Conservation (phyloP, 2,888 invertebrate species). For the Conomelus anceps region DNA sequence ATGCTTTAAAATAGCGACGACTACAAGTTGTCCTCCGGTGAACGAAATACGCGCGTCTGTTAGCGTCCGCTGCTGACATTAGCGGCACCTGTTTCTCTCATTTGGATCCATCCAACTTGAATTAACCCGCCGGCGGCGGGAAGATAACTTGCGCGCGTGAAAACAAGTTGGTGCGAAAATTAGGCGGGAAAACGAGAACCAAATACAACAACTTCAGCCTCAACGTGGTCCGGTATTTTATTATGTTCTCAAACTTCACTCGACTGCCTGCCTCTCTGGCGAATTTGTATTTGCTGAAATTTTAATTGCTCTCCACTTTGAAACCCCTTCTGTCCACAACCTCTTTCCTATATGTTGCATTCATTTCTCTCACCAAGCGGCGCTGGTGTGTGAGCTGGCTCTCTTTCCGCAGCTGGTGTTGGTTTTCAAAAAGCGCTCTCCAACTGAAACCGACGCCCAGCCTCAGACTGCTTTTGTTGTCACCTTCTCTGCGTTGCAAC, state of each 20-base stretch:
- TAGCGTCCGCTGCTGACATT: not conserved
- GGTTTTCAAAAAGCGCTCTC: not conserved
- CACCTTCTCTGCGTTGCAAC: not conserved
- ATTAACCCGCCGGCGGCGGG: not conserved
- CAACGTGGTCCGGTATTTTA: not conserved
- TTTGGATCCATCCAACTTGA: not conserved
- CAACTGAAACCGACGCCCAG: not conserved
- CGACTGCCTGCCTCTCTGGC: not conserved
- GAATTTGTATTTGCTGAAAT: not conserved
- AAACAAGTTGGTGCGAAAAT: not conserved
- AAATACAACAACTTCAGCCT: not conserved
- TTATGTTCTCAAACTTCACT: not conserved
- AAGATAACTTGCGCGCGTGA: not conserved
- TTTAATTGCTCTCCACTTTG: not conserved
- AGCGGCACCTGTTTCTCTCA: not conserved
- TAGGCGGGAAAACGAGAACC: not conserved
- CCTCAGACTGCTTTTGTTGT: not conserved
- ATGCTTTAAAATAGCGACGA: not conserved
- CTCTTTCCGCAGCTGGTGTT: no score
- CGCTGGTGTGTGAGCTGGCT: not conserved
- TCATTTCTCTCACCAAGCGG: not conserved
- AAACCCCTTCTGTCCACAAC: not conserved
- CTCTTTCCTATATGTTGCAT: not conserved
- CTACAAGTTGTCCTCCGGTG: not conserved
- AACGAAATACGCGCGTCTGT: not conserved